Percentiles rank a stretch among this genome's conserved stretches.
Evolutionary conservation across 2,113 vertebrate genomes (phyloP).

Genomic region (Cardinalis cardinalis): DNA sequence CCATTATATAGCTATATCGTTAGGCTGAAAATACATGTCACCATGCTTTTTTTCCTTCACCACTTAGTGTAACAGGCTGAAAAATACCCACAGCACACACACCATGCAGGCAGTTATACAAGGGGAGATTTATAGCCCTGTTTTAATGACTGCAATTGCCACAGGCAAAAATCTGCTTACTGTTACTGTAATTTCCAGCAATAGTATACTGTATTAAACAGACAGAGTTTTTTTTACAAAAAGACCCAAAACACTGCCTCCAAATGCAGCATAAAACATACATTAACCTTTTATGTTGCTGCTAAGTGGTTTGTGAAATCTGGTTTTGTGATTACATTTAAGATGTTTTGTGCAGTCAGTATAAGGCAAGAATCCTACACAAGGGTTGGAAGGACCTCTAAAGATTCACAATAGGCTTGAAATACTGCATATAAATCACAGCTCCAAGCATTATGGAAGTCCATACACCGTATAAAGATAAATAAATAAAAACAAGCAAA

Average conservation of each 20-base stretch:
- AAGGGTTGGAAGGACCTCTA: background rate
- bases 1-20: background rate
- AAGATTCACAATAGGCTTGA: background rate
- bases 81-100: background rate
- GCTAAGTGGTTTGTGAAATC: background rate
- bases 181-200: constrained; percentile 16
- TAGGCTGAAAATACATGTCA: background rate
- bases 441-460: background rate
- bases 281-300: background rate
- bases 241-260: background rate
- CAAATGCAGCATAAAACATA: background rate
- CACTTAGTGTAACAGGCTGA: background rate
- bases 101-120: background rate
- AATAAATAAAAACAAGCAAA: background rate
- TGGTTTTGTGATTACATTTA: background rate
- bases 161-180: constrained; percentile 39
- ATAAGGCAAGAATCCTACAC: background rate
- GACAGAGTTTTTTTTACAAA: background rate
- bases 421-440: background rate
- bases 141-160: constrained; percentile 21
- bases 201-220: background rate
- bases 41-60: background rate
- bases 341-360: background rate
- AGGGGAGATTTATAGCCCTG: background rate
- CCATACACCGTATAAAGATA: background rate